phyloP scores from a whole-genome alignment of 2,797 vertebrate species.

The Micropoecilia bifurca region DNA sequence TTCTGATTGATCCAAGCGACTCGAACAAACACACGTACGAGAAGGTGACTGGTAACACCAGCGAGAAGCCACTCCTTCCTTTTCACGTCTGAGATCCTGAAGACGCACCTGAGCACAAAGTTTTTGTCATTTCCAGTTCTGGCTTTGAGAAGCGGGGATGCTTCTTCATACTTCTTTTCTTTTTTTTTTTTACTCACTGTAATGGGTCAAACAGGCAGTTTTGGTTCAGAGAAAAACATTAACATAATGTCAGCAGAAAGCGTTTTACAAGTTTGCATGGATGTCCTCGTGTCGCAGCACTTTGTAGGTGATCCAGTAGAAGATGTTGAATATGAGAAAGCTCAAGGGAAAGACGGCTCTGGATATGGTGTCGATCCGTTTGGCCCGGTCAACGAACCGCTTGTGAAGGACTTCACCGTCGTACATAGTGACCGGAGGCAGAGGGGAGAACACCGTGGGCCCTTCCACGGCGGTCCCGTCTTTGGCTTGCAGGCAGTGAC shows the following conservation, averaged over 20 bases:
- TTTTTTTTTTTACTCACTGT: constrained; percentile 43
- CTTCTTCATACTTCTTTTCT: constrained; percentile 41
- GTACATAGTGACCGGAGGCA: constrained; percentile 73
- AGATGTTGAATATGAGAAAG: constrained; percentile 95
- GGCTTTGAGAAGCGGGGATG: constrained; percentile 56
- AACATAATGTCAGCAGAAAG: constrained; percentile 20
- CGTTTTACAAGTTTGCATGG: constrained; percentile 84
- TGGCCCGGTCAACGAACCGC: constrained; percentile 88
- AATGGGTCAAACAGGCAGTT: constrained; percentile 77
- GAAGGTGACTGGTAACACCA: constrained; percentile 44
- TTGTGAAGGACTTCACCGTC: constrained; percentile 83
- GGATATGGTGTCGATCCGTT: constrained; percentile 93
- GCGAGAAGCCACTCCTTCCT: constrained; percentile 33
- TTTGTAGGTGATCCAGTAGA: constrained; percentile 97
- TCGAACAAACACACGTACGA: constrained; percentile 45
- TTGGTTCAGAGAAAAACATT: constrained; percentile 64
- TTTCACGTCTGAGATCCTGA: constrained; percentile 62
- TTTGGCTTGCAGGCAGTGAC: constrained; percentile 88
- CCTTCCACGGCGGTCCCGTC: constrained; percentile 79
- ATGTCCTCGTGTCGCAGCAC: constrained; percentile 91
- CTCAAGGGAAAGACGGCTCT: constrained; percentile 91
- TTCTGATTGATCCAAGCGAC: constrained; percentile 56
- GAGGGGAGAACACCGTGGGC: constrained; percentile 76
- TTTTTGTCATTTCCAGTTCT: constrained; percentile 54
- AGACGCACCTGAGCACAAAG: constrained; percentile 79